Evolutionary conservation across 2,113 vertebrate species (phyloP).

Genomic region (Rhadina sibilatrix): DNA sequence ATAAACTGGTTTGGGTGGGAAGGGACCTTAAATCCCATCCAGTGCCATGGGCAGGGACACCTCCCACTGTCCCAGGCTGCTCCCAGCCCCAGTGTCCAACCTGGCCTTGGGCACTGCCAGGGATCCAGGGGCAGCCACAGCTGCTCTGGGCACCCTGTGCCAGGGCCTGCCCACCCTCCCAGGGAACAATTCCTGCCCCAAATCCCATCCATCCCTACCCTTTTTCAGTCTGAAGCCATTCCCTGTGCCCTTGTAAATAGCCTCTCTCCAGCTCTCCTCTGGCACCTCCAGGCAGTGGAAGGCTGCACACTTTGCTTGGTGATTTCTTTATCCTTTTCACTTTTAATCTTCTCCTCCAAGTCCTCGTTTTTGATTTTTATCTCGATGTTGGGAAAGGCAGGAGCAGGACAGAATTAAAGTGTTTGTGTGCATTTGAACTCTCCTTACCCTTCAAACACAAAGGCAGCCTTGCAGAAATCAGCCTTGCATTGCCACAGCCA

Average conservation of each 20-base stretch:
- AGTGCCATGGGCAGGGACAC: neutral
- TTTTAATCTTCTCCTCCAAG: neutral
- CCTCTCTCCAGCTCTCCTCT: neutral
- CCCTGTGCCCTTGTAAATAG: neutral
- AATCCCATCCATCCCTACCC: fast-evolving
- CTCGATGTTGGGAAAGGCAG: neutral
- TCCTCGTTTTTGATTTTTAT: neutral
- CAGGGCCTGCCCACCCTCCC: fast-evolving
- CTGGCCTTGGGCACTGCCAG: neutral
- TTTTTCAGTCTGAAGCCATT: neutral
- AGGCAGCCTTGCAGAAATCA: neutral
- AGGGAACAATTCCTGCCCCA: neutral
- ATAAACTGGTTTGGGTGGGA: fast-evolving
- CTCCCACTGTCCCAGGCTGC: neutral
- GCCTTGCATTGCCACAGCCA: neutral
- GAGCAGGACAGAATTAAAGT: neutral
- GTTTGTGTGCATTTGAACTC: neutral
- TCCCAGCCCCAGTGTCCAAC: fast-evolving
- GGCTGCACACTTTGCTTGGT: neutral
- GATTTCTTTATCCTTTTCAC: neutral
- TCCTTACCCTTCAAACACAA: neutral
- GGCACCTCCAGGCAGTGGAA: neutral
- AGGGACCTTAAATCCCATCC: fast-evolving
- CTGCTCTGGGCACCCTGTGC: neutral
- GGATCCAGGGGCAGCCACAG: neutral